These are phyloP conservation scores for Abscondita cerata DNA, from an alignment of 2,888 invertebrate species.

Conservation along the genomic window DNA sequence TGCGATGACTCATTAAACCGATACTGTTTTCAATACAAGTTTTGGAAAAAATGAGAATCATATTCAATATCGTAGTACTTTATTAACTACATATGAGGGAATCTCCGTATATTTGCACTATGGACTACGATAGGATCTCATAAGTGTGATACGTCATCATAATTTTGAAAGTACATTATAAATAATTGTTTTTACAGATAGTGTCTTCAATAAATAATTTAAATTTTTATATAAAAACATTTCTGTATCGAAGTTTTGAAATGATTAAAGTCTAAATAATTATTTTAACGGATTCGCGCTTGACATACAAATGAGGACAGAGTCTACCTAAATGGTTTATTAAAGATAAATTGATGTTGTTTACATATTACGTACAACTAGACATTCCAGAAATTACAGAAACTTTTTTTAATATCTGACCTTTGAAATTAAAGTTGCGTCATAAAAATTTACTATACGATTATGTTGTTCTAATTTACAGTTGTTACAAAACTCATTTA, in stretches of 20 bases:
- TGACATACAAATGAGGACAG: neutral
- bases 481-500: no score
- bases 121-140: conserved; percentile 27
- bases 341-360: neutral
- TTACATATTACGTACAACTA: neutral
- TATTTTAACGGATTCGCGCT: neutral
- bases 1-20: no score
- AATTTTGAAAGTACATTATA: conserved; percentile 22
- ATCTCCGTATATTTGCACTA: conserved; percentile 30
- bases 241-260: neutral
- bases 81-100: conserved; percentile 18
- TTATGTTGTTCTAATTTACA: no score
- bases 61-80: neutral
- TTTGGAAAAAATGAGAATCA: no score
- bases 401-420: no score
- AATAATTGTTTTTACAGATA: conserved; percentile 20
- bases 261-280: neutral
- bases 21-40: no score
- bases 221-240: conserved; percentile 4
- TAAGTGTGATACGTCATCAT: conserved; percentile 18
- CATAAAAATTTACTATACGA: no score
- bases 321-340: neutral
- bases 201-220: conserved; percentile 2
- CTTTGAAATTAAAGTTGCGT: no score
- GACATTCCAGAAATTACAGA: no score